Conservation (phyloP, 2,113 vertebrate species). For the Acrocephalus kingi region DNA sequence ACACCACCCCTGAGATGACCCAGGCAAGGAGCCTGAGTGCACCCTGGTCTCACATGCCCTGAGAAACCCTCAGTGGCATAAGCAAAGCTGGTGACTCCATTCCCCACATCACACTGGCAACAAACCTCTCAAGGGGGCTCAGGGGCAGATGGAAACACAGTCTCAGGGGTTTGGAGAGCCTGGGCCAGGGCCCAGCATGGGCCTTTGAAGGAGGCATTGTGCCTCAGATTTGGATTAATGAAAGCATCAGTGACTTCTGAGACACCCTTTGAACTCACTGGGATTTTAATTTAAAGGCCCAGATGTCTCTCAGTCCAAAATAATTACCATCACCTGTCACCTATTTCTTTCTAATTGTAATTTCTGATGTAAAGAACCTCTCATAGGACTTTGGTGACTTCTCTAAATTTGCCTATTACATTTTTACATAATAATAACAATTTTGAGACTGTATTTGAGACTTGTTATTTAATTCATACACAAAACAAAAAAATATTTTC, state of each 20-base stretch:
- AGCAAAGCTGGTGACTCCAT: not conserved
- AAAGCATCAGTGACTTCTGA: not conserved
- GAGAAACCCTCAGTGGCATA: not conserved
- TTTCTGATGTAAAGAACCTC: not conserved
- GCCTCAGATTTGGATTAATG: not conserved
- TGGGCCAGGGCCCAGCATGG: not conserved
- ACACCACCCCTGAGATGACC: not conserved
- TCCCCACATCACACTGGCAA: too few species aligned
- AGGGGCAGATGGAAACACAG: not conserved
- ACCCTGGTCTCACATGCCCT: fast-evolving
- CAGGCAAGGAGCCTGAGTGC: not conserved
- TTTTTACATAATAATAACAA: not conserved
- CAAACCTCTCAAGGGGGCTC: not conserved
- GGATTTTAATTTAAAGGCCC: not conserved
- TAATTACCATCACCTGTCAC: not conserved
- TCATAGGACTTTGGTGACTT: not conserved
- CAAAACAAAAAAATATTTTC: not conserved
- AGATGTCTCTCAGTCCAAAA: not conserved
- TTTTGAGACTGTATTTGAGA: not conserved
- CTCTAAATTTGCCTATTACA: not conserved
- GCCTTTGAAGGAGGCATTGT: not conserved
- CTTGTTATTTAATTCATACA: not conserved
- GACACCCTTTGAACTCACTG: not conserved
- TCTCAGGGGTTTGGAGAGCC: not conserved
- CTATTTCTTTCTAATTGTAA: not conserved